Conservation (phyloP, 2,113 vertebrate genomes). For the Gobius niger region DNA sequence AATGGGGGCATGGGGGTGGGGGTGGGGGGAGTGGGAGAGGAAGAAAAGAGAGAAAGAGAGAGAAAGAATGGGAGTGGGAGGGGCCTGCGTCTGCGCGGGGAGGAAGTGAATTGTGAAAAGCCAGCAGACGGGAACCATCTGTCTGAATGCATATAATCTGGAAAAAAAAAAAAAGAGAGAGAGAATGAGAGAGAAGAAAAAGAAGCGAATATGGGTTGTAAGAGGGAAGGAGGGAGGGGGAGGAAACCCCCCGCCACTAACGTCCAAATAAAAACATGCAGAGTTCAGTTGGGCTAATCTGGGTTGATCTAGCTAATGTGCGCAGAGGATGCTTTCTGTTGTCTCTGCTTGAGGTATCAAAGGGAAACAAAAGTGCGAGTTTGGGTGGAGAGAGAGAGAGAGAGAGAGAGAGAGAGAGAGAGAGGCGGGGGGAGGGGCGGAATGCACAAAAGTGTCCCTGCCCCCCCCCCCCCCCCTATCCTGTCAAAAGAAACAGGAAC, state of each 20-base stretch:
- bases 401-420: background rate
- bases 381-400: constrained; percentile 2
- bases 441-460: constrained; percentile 45
- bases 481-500: constrained; percentile 35
- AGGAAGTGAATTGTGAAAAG: constrained; percentile 93
- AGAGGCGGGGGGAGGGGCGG: constrained; percentile 49
- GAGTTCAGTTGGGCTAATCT: constrained; percentile 9
- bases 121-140: constrained; percentile 97
- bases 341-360: constrained; percentile 53
- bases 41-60: constrained; percentile 59
- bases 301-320: constrained; percentile 32
- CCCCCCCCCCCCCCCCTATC: constrained; percentile 44
- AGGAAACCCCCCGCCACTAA: constrained; percentile 10
- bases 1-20: constrained; percentile 59
- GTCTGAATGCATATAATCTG: constrained; percentile 85
- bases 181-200: constrained; percentile 28
- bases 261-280: constrained; percentile 25
- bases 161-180: constrained; percentile 43
- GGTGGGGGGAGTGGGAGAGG: constrained; percentile 30
- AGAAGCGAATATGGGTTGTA: background rate
- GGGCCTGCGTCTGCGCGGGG: constrained; percentile 79
- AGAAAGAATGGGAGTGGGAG: constrained; percentile 48
- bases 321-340: constrained; percentile 33
- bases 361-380: constrained; percentile 48
- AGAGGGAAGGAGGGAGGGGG: constrained; percentile 28